Evolutionary conservation across 2,888 invertebrate genomes (phyloP), one percentile per base, ranked within the genome.

Genomic region (Xestia rhomboidea): DNA sequence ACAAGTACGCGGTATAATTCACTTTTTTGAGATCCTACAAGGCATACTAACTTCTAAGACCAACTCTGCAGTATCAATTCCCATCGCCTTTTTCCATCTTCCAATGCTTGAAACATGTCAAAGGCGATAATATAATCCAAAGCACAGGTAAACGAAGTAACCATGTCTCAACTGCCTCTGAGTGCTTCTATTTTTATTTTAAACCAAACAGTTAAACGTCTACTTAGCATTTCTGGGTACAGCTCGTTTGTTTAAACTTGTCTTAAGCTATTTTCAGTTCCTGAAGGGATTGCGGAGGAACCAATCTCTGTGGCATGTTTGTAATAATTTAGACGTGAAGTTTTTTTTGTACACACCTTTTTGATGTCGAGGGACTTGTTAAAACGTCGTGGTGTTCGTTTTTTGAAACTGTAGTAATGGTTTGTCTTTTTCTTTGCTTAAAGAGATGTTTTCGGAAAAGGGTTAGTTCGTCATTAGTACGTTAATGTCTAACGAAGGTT

Each of bases 151-250:
- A 70, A 79, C 41, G 68, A 71, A 67, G 79, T 68, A 79, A 75
- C 79, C 67, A 63, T 69, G 76, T 68, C 81, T 76, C 79, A 76
- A 77, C 84, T 79, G 82, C 77, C 76, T 70, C 82, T 89, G 94
- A 95, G 95, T 93, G 94, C 86, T 87, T 93, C 95, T 96, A 96
- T 95, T 95, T 95, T 93, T 94, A 93, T 86, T 90, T 90, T 88
- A 91, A 94, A 91, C 92, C 91, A 92, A 94, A 94, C 94, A 93
- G 91, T 92, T 92, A 91, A 91, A 93, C 92, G 89, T 91, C 92
- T 92, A 90, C 89, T 92, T 93, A 94, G 94, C 93, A 90, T 91
- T 95, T 94, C 95, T 93, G 90, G 92, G 93, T 94, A 94, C 89
- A 89, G 84, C 72, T 74, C 81, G 86, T 87, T 82, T 83, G 88